These are phyloP conservation scores for Gisinianus flammeolus DNA, from an alignment of 2,888 invertebrate genomes.

Conservation along the genomic window DNA sequence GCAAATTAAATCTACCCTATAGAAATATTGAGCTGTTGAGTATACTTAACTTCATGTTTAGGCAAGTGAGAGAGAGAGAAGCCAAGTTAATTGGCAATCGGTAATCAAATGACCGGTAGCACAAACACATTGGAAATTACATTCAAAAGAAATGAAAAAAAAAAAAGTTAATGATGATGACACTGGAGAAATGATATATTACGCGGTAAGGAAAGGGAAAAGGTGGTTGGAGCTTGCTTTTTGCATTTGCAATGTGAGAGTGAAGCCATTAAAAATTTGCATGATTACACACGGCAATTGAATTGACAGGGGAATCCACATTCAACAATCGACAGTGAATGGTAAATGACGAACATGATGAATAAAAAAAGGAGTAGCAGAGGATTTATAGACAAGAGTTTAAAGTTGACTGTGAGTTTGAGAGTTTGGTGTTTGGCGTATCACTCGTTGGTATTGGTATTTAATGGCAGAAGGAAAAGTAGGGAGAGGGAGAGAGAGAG, in stretches of 20 bases:
- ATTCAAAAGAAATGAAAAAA: neutral
- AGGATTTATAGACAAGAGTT: too few relatives aligned
- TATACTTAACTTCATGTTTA: too few relatives aligned
- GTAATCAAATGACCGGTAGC: neutral
- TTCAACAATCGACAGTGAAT: too few relatives aligned
- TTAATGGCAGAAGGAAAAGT: too few relatives aligned
- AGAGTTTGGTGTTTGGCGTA: too few relatives aligned
- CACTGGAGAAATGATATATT: neutral
- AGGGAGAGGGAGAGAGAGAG: neutral
- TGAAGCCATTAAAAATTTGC: slow-evolving; percentile 2
- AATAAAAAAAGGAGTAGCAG: too few relatives aligned
- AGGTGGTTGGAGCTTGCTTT: neutral
- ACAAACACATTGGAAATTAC: neutral
- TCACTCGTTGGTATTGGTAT: too few relatives aligned
- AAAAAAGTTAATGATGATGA: neutral
- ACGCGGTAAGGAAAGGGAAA: neutral
- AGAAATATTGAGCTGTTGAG: too few relatives aligned
- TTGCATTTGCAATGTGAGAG: neutral
- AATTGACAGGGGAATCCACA: neutral
- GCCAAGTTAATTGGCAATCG: neutral
- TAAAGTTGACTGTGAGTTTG: too few relatives aligned
- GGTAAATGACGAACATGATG: too few relatives aligned
- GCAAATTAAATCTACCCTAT: too few relatives aligned
- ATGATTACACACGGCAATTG: neutral
- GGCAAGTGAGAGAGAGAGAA: too few relatives aligned